A percentile compares a stretch with the other conserved stretches of the same genome.
phyloP scores from a whole-genome alignment of 2,888 invertebrate genomes.

The Trimorus sp. region DNA sequence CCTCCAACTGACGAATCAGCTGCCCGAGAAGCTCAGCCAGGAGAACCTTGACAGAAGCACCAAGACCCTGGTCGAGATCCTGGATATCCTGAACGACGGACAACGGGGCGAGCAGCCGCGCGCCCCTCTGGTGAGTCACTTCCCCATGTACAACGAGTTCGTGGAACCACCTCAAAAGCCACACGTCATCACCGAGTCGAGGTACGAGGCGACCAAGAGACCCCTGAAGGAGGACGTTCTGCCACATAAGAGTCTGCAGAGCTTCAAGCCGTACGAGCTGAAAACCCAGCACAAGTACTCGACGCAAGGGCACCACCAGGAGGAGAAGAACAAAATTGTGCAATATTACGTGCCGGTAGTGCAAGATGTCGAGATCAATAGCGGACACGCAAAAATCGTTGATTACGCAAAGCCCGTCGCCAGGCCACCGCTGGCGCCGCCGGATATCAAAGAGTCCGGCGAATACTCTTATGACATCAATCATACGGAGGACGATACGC shows the following conservation, averaged over 20 bases:
- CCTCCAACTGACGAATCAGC: conserved; percentile 88
- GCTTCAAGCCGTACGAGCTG: conserved; percentile 61
- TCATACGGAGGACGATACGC: conserved; percentile 70
- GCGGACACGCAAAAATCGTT: not conserved
- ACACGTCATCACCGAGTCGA: conserved; percentile 76
- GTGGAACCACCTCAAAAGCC: conserved; percentile 69
- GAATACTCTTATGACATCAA: conserved; percentile 72
- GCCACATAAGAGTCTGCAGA: not conserved
- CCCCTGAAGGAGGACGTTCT: conserved; percentile 49
- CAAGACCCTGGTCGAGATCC: conserved; percentile 88
- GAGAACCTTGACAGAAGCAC: conserved; percentile 91
- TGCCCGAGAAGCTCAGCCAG: conserved; percentile 89
- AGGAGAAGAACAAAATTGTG: conserved; percentile 66
- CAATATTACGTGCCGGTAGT: conserved; percentile 75
- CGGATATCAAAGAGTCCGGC: conserved; percentile 54
- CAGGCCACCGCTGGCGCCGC: conserved; percentile 57
- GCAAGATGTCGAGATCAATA: conserved; percentile 71
- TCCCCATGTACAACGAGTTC: conserved; percentile 59
- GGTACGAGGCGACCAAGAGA: conserved; percentile 74
- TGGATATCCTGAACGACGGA: conserved; percentile 85
- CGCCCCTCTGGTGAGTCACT: not conserved
- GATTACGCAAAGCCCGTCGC: conserved; percentile 51
- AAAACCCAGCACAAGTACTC: conserved; percentile 55
- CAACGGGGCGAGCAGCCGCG: conserved; percentile 79
- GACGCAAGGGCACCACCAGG: conserved; percentile 49